phyloP scores from a whole-genome alignment of 2,797 vertebrate genomes.

The Helicolenus hilgendorfi region DNA sequence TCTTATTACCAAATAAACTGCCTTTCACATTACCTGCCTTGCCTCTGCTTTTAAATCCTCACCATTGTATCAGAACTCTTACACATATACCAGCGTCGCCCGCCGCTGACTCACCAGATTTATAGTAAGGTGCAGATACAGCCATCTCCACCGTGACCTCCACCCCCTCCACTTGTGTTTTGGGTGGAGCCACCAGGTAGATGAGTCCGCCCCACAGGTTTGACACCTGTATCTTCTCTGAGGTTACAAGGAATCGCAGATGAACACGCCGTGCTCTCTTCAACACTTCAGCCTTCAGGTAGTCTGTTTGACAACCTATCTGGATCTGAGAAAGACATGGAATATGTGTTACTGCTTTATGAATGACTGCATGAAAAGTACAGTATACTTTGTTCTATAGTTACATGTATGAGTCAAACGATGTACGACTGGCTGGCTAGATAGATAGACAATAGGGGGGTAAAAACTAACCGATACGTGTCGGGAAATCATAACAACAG shows the following conservation, averaged over 20 bases:
- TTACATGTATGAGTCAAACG: not conserved
- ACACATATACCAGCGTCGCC: not conserved
- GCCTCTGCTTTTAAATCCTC: not conserved
- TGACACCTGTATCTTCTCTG: constrained; percentile 87
- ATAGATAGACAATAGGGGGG: not conserved
- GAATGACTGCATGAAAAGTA: not conserved
- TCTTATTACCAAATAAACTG: too few species aligned
- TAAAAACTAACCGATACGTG: too few species aligned
- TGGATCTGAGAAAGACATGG: constrained; percentile 87
- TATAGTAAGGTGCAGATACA: constrained; percentile 92
- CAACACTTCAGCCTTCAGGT: constrained; percentile 77
- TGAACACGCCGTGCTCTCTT: constrained; percentile 90
- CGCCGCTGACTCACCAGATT: constrained; percentile 88
- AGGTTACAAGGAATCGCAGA: constrained; percentile 83
- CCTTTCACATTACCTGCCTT: too few species aligned
- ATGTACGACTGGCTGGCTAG: not conserved
- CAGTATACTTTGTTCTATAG: not conserved
- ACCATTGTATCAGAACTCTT: not conserved
- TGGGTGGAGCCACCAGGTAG: constrained; percentile 91
- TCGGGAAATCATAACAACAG: too few species aligned
- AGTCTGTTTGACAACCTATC: constrained; percentile 93
- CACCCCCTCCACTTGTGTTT: constrained; percentile 79
- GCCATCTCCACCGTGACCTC: constrained; percentile 87
- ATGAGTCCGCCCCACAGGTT: constrained; percentile 95
- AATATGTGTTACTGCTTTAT: not conserved